A percentile compares a stretch with the other conserved stretches of the same genome.
These are phyloP conservation scores for Matsumurasca onukii DNA, from an alignment of 1,140 invertebrate species.

Conservation along the genomic window DNA sequence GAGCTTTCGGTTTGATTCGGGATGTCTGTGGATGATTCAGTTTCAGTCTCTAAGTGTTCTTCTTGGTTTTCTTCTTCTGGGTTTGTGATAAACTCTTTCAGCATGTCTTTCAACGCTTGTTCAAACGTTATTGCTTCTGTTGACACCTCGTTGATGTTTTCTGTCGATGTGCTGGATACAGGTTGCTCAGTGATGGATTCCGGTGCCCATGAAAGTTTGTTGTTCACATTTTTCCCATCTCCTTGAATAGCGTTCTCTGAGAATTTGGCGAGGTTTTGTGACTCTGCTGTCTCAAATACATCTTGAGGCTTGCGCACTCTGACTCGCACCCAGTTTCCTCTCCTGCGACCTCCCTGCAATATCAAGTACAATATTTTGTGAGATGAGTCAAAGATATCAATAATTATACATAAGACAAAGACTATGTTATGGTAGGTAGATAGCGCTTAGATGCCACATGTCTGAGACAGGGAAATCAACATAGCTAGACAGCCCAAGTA, in stretches of 20 bases:
- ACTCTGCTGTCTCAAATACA: slow-evolving; percentile 66
- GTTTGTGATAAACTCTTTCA: slow-evolving; percentile 26
- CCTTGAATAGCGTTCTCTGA: slow-evolving; percentile 49
- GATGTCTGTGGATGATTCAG: neutral
- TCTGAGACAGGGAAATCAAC: too few relatives aligned
- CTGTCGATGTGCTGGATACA: slow-evolving; percentile 33
- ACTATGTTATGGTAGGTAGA: too few relatives aligned
- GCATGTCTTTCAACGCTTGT: slow-evolving; percentile 25
- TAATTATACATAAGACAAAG: too few relatives aligned
- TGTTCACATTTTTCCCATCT: neutral
- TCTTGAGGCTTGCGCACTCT: slow-evolving; percentile 53
- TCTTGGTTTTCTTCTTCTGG: slow-evolving; percentile 10
- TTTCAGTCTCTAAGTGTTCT: too few relatives aligned
- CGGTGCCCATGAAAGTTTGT: neutral
- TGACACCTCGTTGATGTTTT: slow-evolving; percentile 39
- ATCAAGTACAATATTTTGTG: too few relatives aligned
- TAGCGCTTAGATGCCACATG: too few relatives aligned
- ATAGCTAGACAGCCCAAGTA: too few relatives aligned
- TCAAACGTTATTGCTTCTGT: slow-evolving; percentile 35
- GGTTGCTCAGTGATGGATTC: slow-evolving; percentile 15
- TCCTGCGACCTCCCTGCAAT: slow-evolving; percentile 42
- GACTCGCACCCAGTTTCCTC: slow-evolving; percentile 64
- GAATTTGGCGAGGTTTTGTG: slow-evolving; percentile 53
- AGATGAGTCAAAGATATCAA: too few relatives aligned
- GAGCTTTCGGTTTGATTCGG: neutral